Evolutionary conservation across 2,113 vertebrate species (phyloP).

Genomic region (Acrocephalus arundinaceus): DNA sequence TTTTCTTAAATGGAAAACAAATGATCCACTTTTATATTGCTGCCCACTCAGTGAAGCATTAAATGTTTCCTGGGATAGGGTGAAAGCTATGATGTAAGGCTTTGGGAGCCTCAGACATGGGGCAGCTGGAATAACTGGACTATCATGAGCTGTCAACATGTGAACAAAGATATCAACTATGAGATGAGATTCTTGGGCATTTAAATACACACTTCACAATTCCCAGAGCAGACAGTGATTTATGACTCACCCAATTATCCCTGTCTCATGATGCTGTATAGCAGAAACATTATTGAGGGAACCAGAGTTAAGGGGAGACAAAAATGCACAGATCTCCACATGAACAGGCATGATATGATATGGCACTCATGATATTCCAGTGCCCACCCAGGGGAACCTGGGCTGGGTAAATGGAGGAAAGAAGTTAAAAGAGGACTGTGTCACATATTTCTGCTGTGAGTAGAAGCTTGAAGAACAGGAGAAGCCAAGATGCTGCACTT

Average conservation of each 20-base stretch:
- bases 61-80: neutral
- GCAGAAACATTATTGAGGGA: neutral
- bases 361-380: neutral
- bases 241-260: neutral
- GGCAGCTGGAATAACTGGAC: neutral
- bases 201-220: neutral
- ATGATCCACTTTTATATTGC: neutral
- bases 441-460: neutral
- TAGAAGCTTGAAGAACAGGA: neutral
- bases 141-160: neutral
- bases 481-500: neutral
- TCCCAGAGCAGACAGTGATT: neutral
- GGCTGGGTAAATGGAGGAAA: neutral
- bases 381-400: neutral
- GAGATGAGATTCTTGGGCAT: neutral
- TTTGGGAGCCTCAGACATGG: neutral
- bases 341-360: neutral
- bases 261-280: neutral
- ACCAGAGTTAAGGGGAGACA: neutral
- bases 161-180: conserved; percentile 23
- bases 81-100: neutral
- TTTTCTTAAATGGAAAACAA: neutral
- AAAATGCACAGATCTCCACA: neutral
- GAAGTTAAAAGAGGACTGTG: neutral
- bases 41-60: neutral